A percentile compares a stretch with the other conserved stretches of the same genome.
Conservation (phyloP, 2,888 invertebrate genomes). For the Ochropleura leucogaster region DNA sequence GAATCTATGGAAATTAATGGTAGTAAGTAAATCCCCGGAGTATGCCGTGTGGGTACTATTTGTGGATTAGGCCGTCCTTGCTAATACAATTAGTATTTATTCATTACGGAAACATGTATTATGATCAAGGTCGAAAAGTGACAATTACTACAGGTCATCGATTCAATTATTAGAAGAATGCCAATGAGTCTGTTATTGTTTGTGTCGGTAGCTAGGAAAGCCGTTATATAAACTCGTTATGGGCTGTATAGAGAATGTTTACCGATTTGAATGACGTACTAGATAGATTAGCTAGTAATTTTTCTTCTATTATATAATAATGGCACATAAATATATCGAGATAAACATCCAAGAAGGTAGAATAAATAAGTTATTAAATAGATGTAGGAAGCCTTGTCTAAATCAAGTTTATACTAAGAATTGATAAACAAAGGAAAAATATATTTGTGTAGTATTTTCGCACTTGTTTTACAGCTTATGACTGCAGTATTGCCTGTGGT, state of each 20-base stretch:
- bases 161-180: constrained; percentile 53
- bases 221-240: constrained; percentile 1
- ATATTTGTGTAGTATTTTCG: not conserved
- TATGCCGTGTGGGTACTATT: not conserved
- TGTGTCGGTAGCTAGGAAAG: constrained; percentile 7
- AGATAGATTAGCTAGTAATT: constrained; percentile 12
- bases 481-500: not conserved
- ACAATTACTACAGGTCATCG: constrained; percentile 33
- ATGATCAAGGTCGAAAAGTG: constrained; percentile 17
- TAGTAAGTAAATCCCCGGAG: constrained; percentile 1
- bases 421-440: not conserved
- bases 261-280: not conserved
- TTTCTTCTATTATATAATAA: not conserved
- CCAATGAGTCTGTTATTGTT: constrained; percentile 39
- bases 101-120: constrained; percentile 24
- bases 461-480: not conserved
- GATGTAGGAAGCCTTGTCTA: not conserved
- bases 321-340: not conserved
- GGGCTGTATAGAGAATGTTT: constrained; percentile 3
- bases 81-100: constrained; percentile 33
- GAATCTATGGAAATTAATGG: constrained; percentile 24
- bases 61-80: not conserved
- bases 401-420: not conserved
- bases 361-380: not conserved
- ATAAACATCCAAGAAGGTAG: constrained; percentile 10